Base-by-base conservation (phyloP, 2,888 invertebrate species). In the Aspidapion aeneum region DNA sequence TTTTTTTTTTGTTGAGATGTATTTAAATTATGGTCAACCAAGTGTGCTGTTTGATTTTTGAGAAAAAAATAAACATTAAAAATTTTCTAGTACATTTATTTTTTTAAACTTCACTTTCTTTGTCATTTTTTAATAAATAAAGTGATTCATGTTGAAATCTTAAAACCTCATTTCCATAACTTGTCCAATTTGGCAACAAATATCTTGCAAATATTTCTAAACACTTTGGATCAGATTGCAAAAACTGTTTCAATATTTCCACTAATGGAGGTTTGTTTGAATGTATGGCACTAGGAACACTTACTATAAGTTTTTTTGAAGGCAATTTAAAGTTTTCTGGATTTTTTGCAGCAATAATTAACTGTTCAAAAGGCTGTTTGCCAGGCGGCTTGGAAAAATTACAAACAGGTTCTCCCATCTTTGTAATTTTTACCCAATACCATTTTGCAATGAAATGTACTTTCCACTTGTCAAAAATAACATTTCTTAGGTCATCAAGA, bases 171-270 rank as follows among this genome's bases (percentile, higher is more conserved):
- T 90, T 86, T 0, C 97, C 98, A 75, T 91, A 86, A 73, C 94
- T 93, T 0, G 91, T 92, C 79, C 93, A 95, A 21, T 86, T 83
- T 0, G 96, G 93, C 58, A 91, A 83, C 19, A 98, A 84, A 79
- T 94, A 95, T 69, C 98, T 84, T 0, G 97, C 96, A 82, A 97
- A 98, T 60, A 98, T 78, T 80, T 98, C 98, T 69, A 97, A 79
- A 71, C 90, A 90, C 66, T 85, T 82, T 1, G 89, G 84, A 21
- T 85, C 78, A 54, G 80, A 74, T 17, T 82, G 82, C 5, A 91
- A 68, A 77, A 83, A 89, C 0, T 81, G 76, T 68, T 81, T 78
- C 57, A 94, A 75, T 20, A 93, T 71, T 74, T 91, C 92, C 89
- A 82, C 74, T 61, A 98, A 80, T 0, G 96, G 96, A 51, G 97